phyloP scores from a whole-genome alignment of 1,140 invertebrate species.

The Diachasma alloeum region DNA sequence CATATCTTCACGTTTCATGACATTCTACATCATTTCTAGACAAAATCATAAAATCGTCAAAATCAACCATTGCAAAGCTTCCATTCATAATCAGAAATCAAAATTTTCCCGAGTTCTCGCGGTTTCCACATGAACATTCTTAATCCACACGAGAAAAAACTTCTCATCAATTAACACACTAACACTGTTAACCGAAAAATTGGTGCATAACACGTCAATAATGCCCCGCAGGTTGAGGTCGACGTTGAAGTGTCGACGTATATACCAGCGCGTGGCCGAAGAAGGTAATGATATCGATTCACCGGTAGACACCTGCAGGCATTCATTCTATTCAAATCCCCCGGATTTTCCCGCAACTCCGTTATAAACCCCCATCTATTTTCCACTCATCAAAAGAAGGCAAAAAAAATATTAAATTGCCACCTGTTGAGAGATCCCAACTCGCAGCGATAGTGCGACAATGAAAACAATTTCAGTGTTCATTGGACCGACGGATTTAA shows the following conservation, averaged over 20 bases:
- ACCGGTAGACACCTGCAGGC: constrained; percentile 33
- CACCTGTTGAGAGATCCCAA: not conserved
- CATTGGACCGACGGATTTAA: not conserved
- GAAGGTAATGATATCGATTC: constrained; percentile 53
- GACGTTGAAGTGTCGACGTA: not conserved
- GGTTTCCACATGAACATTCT: constrained; percentile 2
- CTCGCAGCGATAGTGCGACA: not conserved
- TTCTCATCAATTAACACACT: constrained; percentile 1
- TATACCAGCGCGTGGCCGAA: constrained; percentile 25
- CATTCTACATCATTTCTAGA: too few relatives aligned
- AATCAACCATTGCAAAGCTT: too few relatives aligned
- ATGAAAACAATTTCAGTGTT: not conserved
- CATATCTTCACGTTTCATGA: too few relatives aligned
- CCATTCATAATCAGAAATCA: too few relatives aligned
- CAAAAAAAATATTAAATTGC: not conserved
- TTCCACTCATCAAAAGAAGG: not conserved
- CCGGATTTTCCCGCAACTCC: constrained; percentile 24
- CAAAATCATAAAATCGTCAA: too few relatives aligned
- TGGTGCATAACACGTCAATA: not conserved
- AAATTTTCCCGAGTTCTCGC: too few relatives aligned
- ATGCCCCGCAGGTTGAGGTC: not conserved
- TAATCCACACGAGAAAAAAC: not conserved
- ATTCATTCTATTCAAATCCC: constrained; percentile 21
- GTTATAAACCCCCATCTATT: constrained; percentile 5
- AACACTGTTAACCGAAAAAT: not conserved